Percentiles rank a stretch among this genome's conserved stretches.
Conservation (phyloP, 2,888 invertebrate genomes). For the Troglohyphantes excavatus region DNA sequence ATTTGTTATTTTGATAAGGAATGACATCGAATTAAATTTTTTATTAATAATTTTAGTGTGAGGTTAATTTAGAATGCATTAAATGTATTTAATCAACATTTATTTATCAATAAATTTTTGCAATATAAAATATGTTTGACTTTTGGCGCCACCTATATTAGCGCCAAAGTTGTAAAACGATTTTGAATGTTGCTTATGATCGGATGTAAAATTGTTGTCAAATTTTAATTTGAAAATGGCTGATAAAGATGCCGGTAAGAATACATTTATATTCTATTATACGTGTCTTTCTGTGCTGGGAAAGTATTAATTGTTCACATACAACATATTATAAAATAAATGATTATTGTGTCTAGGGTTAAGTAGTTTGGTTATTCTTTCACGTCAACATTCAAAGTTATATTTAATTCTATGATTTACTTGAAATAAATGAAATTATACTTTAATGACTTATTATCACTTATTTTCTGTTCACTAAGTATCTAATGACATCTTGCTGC, state of each 20-base stretch:
- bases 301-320: background rate
- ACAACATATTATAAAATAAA: background rate
- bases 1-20: background rate
- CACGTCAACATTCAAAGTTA: background rate
- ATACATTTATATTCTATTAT: background rate
- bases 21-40: too few relatives aligned
- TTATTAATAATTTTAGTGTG: background rate
- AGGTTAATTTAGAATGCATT: background rate
- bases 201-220: background rate
- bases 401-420: background rate
- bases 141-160: conserved; percentile 59
- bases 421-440: background rate
- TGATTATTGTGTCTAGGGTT: conserved; percentile 26
- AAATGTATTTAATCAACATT: background rate
- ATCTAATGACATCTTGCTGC: too few relatives aligned
- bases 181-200: conserved; percentile 13
- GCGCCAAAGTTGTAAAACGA: conserved; percentile 69
- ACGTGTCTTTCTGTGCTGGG: background rate
- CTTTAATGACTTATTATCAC: too few relatives aligned
- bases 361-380: background rate
- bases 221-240: conserved; percentile 58
- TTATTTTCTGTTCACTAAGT: too few relatives aligned
- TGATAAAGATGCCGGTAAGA: conserved; percentile 74
- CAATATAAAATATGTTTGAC: background rate
- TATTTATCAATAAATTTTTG: background rate